Conservation (phyloP, 2,797 vertebrate species). For the Pseudochirops cupreus region DNA sequence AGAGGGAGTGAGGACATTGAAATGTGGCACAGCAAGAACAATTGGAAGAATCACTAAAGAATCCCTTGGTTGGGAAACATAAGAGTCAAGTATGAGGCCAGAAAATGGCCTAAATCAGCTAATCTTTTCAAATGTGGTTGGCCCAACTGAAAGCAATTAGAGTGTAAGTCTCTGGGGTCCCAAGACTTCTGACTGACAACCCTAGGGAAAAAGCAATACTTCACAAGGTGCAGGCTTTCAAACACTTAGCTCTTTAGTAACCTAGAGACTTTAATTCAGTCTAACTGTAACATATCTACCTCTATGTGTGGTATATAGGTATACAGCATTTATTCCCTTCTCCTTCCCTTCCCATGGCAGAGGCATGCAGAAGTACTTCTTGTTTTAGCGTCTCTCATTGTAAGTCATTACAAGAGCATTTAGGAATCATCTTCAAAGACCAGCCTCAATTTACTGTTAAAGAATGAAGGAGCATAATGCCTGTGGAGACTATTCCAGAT, state of each 20-base stretch:
- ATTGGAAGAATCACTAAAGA: neutral
- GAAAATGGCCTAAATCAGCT: neutral
- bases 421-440: neutral
- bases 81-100: neutral
- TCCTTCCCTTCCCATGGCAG: neutral
- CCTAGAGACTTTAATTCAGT: neutral
- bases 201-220: neutral
- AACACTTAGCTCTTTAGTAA: neutral
- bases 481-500: neutral
- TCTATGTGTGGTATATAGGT: neutral
- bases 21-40: neutral
- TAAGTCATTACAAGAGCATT: neutral
- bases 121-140: neutral
- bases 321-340: neutral
- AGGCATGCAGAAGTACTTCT: neutral
- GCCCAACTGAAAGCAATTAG: neutral
- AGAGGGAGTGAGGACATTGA: neutral
- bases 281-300: neutral
- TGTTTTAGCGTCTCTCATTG: neutral
- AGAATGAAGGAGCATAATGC: neutral
- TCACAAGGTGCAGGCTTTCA: neutral
- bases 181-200: neutral
- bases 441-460: neutral
- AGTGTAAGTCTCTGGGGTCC: neutral
- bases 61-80: neutral